phyloP scores from a whole-genome alignment of 2,888 invertebrate species.

The Plagodis pulveraria region DNA sequence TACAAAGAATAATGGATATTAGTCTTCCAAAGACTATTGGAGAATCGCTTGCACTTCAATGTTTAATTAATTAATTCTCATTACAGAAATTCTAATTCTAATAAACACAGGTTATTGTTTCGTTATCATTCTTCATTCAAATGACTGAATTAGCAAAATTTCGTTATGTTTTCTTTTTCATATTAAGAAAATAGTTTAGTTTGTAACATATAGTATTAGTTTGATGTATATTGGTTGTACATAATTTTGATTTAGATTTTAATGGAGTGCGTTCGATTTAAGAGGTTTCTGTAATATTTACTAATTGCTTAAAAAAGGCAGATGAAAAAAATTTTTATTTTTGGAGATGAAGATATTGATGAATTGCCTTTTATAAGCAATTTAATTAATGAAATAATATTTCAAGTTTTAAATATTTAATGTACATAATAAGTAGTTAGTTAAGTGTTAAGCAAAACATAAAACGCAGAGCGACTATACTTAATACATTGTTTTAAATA shows the following conservation, averaged over 20 bases:
- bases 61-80: no score
- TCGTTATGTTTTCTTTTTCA: constrained; percentile 18
- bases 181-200: constrained; percentile 27
- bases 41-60: no score
- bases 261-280: constrained; percentile 23
- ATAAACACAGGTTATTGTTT: no score
- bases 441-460: constrained; percentile 46
- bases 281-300: constrained; percentile 42
- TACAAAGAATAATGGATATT: no score
- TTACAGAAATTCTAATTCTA: constrained; percentile 43
- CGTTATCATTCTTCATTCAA: constrained; percentile 32
- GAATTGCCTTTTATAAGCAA: no score
- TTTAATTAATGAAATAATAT: no score
- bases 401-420: constrained; percentile 15
- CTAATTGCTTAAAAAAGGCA: constrained; percentile 28
- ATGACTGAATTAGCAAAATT: constrained; percentile 26
- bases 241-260: constrained; percentile 65
- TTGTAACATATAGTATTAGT: constrained; percentile 52
- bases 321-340: constrained; percentile 2
- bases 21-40: no score
- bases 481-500: constrained; percentile 50
- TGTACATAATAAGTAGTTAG: constrained; percentile 20
- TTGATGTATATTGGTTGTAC: constrained; percentile 81
- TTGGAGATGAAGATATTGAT: constrained; percentile 6
- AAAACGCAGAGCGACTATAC: constrained; percentile 64